Evolutionary conservation across 2,797 vertebrate genomes (phyloP).

Genomic region (Esox lucius): DNA sequence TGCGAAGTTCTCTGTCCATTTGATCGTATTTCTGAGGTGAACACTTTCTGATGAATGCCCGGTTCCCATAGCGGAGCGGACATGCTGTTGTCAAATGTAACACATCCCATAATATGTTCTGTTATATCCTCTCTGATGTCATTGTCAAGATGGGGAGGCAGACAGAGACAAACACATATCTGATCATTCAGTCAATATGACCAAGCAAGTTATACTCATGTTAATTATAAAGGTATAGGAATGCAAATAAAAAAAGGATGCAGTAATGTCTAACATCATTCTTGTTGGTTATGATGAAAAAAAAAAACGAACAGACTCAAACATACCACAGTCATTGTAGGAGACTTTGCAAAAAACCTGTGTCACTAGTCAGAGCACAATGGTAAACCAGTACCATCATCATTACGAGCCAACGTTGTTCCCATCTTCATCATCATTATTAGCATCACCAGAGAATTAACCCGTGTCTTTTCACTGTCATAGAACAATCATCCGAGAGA

Average conservation of each 20-base stretch:
- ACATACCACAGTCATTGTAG: conserved; percentile 24
- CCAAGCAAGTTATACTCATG: conserved; percentile 58
- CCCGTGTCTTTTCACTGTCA: conserved; percentile 10
- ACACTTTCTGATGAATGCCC: not conserved
- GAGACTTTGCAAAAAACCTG: conserved; percentile 30
- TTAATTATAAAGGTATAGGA: conserved; percentile 58
- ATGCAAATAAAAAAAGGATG: conserved; percentile 58
- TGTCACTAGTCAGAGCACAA: conserved; percentile 9
- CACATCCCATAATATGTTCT: not conserved
- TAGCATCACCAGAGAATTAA: conserved; percentile 14
- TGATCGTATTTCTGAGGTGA: conserved; percentile 4
- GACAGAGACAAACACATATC: conserved; percentile 54
- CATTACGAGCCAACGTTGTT: not conserved
- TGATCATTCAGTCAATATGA: conserved; percentile 66
- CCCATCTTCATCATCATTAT: conserved; percentile 22
- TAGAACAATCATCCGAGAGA: conserved; percentile 10
- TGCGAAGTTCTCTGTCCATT: not conserved
- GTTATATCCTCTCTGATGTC: not conserved
- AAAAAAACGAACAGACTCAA: conserved; percentile 37
- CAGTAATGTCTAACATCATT: conserved; percentile 53
- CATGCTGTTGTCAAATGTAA: conserved; percentile 1
- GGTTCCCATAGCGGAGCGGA: not conserved
- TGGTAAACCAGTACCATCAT: not conserved
- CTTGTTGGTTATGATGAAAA: conserved; percentile 54
- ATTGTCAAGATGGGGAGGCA: conserved; percentile 19